phyloP scores from a whole-genome alignment of 2,888 invertebrate genomes.

The Steinernema carpocapsae region DNA sequence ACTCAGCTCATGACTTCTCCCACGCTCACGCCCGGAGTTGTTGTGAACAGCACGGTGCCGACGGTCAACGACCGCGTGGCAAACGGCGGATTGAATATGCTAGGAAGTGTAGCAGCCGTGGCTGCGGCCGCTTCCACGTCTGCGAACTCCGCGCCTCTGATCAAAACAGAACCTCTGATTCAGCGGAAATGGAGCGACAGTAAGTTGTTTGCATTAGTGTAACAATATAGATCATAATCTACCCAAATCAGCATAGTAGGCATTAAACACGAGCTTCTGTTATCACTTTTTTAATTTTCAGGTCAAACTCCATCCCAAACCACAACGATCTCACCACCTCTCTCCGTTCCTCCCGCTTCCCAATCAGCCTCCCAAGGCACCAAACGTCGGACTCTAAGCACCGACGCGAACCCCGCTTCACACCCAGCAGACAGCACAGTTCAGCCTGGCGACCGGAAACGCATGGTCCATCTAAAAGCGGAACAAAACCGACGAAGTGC shows the following conservation, averaged over 20 bases:
- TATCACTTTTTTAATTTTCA: not conserved
- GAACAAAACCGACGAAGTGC: constrained; percentile 67
- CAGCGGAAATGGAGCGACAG: constrained; percentile 15
- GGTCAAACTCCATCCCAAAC: constrained; percentile 13
- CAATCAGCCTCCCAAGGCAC: not conserved
- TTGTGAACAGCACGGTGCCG: constrained; percentile 22
- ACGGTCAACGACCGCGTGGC: not conserved
- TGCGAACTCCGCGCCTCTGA: not conserved
- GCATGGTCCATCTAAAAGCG: constrained; percentile 67
- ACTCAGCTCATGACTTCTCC: constrained; percentile 10
- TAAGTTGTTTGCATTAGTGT: not conserved
- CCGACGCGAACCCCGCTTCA: constrained; percentile 30
- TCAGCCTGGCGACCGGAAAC: constrained; percentile 66
- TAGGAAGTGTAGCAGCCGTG: not conserved
- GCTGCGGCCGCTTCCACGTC: constrained; percentile 6
- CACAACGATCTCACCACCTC: constrained; percentile 28
- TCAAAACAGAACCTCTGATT: constrained; percentile 4
- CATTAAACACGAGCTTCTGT: no score
- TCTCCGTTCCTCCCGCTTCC: constrained; percentile 18
- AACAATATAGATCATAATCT: no score
- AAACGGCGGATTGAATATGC: not conserved
- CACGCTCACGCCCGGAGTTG: not conserved
- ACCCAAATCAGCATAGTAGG: no score
- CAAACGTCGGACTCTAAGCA: constrained; percentile 12
- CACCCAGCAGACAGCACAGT: constrained; percentile 63